phyloP scores from a whole-genome alignment of 1,140 invertebrate genomes.

The Trichoplusia ni region DNA sequence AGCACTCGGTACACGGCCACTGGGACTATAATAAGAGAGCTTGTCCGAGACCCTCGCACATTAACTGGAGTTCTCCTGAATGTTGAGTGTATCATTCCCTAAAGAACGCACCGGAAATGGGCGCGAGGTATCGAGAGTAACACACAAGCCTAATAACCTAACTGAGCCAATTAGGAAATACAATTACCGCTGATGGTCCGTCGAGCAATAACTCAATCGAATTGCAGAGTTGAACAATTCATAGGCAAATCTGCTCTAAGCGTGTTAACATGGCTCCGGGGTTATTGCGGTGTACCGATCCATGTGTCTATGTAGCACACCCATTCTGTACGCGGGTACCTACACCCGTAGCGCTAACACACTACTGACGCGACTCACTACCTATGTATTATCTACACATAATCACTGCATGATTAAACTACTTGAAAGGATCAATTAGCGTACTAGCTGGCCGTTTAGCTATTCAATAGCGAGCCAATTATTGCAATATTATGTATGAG shows the following conservation, averaged over 20 bases:
- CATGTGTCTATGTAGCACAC: constrained; percentile 48
- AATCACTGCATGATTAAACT: constrained; percentile 34
- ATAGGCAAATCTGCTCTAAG: constrained; percentile 74
- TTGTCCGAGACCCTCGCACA: constrained; percentile 5
- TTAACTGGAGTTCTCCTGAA: constrained; percentile 12
- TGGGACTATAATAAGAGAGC: constrained; percentile 23
- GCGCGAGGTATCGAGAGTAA: not conserved
- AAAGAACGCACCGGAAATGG: constrained; percentile 1
- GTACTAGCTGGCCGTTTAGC: constrained; percentile 10
- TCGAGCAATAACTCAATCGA: constrained; percentile 64
- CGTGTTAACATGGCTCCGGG: constrained; percentile 72
- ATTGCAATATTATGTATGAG: constrained; percentile 32
- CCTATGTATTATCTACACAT: constrained; percentile 26
- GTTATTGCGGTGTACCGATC: constrained; percentile 71
- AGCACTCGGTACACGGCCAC: constrained; percentile 12
- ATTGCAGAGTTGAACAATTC: constrained; percentile 71
- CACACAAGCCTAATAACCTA: constrained; percentile 6
- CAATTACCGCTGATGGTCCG: constrained; percentile 45
- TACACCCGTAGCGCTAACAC: not conserved
- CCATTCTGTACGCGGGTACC: constrained; percentile 28
- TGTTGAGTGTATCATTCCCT: constrained; percentile 11
- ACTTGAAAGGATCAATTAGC: constrained; percentile 46
- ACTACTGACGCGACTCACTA: not conserved
- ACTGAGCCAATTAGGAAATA: constrained; percentile 31
- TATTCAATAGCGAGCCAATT: constrained; percentile 29